These are phyloP conservation scores for Eidolon dupreanum DNA, from an alignment of 2,797 vertebrate genomes.

Conservation along the genomic window DNA sequence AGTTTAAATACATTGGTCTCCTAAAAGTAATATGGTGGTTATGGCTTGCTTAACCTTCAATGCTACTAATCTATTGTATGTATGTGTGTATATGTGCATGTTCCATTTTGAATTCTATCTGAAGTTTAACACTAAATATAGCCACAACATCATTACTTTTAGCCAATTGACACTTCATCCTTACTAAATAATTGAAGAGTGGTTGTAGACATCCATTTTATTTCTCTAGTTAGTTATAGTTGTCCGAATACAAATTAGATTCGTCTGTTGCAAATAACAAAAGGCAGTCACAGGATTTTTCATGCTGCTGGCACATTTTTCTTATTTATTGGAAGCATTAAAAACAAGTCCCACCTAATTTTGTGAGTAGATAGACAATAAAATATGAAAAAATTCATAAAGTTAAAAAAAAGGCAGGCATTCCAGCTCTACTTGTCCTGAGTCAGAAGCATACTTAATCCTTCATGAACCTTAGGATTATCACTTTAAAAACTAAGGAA, in stretches of 20 bases:
- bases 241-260: slow-evolving; percentile 65
- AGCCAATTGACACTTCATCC: slow-evolving; percentile 59
- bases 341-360: slow-evolving; percentile 62
- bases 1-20: slow-evolving; percentile 19
- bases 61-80: not conserved
- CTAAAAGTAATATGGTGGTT: slow-evolving; percentile 24
- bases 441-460: not conserved
- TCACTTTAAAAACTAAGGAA: not conserved
- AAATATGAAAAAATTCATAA: slow-evolving; percentile 52
- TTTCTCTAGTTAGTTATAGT: slow-evolving; percentile 69
- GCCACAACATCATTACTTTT: slow-evolving; percentile 60
- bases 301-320: slow-evolving; percentile 46
- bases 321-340: slow-evolving; percentile 58
- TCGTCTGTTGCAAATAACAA: slow-evolving; percentile 57
- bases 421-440: not conserved
- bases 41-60: not conserved
- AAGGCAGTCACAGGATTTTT: slow-evolving; percentile 50
- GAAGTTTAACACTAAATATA: slow-evolving; percentile 23
- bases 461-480: not conserved
- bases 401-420: not conserved
- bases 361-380: slow-evolving; percentile 62
- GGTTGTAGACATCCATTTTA: slow-evolving; percentile 52
- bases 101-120: slow-evolving; percentile 27
- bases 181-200: slow-evolving; percentile 69
- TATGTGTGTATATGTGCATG: not conserved